Percentiles rank a stretch among this genome's conserved stretches.
These are phyloP conservation scores for Pachyuromys duprasi DNA, from an alignment of 2,797 vertebrate species.

Conservation along the genomic window DNA sequence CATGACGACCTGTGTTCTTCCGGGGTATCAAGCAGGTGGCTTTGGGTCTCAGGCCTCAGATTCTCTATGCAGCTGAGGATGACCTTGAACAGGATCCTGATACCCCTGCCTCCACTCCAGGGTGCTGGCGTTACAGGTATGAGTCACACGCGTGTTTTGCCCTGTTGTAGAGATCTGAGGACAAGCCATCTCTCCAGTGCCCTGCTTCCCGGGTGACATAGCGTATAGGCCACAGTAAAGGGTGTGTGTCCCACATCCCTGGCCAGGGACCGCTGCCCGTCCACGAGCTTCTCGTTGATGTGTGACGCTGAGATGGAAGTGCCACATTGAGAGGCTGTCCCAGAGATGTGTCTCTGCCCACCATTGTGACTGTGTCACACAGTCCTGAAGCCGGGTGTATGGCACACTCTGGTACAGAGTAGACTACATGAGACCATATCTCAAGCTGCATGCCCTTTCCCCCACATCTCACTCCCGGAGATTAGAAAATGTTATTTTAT, in stretches of 20 bases:
- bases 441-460: background rate
- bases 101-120: background rate
- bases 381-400: background rate
- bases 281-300: fast-evolving
- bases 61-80: background rate
- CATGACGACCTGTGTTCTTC: background rate
- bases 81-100: background rate
- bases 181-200: background rate
- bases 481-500: background rate
- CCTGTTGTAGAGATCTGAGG: background rate
- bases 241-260: fast-evolving
- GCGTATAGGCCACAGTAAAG: background rate
- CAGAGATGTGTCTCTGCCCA: background rate
- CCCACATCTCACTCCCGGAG: background rate
- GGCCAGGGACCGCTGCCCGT: fast-evolving
- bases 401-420: background rate
- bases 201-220: background rate
- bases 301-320: fast-evolving
- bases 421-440: too few species aligned
- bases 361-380: background rate
- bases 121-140: background rate
- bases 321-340: background rate
- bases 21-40: too few species aligned
- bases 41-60: background rate
- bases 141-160: too few species aligned